Evolutionary conservation across 2,888 invertebrate species (phyloP).

Genomic region (Noctua pronuba): DNA sequence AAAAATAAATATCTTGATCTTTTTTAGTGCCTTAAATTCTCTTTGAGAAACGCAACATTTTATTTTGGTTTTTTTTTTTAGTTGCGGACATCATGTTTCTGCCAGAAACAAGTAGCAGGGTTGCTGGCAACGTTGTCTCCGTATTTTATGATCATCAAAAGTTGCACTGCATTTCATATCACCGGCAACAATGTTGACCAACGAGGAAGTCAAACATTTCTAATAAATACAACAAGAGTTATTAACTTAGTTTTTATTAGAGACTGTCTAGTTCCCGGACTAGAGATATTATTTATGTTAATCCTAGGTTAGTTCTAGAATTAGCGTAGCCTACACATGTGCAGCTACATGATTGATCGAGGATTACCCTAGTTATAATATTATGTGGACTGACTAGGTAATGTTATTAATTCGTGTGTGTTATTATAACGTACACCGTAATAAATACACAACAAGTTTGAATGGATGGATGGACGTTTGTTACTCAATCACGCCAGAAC

Average conservation of each 20-base stretch:
- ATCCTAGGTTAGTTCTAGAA: slow-evolving; percentile 41
- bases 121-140: background rate
- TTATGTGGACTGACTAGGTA: background rate
- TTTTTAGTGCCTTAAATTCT: background rate
- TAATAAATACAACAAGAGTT: background rate
- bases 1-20: background rate
- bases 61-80: no score
- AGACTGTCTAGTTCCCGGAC: slow-evolving; percentile 16
- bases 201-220: background rate
- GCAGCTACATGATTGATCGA: slow-evolving; percentile 47
- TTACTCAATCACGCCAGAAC: no score
- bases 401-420: slow-evolving; percentile 20
- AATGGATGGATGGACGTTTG: no score
- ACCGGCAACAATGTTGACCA: background rate
- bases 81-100: background rate
- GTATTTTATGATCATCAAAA: no score
- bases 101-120: background rate
- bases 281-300: slow-evolving; percentile 47
- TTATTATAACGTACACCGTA: background rate
- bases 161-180: background rate
- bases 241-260: slow-evolving; percentile 10
- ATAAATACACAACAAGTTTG: background rate
- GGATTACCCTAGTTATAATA: slow-evolving; percentile 35
- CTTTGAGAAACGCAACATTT: no score
- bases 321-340: slow-evolving; percentile 16